These are phyloP conservation scores for Leptopilina clavipes DNA, from an alignment of 1,140 invertebrate genomes.

Conservation along the genomic window DNA sequence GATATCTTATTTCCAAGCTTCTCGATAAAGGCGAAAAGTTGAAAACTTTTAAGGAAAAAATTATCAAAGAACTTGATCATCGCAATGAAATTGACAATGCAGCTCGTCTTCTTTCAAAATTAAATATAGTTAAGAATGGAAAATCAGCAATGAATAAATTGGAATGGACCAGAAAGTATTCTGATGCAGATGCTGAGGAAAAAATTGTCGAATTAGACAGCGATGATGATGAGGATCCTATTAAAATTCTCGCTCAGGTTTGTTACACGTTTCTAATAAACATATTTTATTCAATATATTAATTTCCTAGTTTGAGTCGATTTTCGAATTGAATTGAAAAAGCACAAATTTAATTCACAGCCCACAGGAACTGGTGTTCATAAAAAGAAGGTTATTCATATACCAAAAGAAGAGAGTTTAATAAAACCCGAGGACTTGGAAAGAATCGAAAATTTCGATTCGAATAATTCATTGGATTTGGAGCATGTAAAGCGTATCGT, in stretches of 20 bases:
- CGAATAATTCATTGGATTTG: slow-evolving; percentile 47
- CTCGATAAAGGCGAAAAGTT: slow-evolving; percentile 83
- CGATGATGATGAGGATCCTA: slow-evolving; percentile 80
- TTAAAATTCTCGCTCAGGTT: slow-evolving; percentile 80
- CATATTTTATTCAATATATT: slow-evolving; percentile 33
- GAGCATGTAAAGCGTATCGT: slow-evolving; percentile 78
- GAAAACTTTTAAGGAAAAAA: slow-evolving; percentile 74
- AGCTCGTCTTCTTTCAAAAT: slow-evolving; percentile 76
- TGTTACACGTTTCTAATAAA: slow-evolving; percentile 33
- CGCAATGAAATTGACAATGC: slow-evolving; percentile 78
- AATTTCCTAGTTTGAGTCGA: too few species aligned
- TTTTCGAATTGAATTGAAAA: too few species aligned
- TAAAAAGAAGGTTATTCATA: slow-evolving; percentile 77
- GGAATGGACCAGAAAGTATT: slow-evolving; percentile 80
- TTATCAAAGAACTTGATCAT: slow-evolving; percentile 76
- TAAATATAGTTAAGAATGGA: slow-evolving; percentile 77
- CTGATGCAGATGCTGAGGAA: slow-evolving; percentile 52
- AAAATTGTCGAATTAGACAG: slow-evolving; percentile 76
- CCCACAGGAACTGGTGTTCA: slow-evolving; percentile 74
- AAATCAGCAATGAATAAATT: slow-evolving; percentile 77
- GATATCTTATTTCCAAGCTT: slow-evolving; percentile 74
- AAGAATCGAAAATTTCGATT: slow-evolving; percentile 74
- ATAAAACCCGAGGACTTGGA: slow-evolving; percentile 79
- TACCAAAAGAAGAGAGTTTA: slow-evolving; percentile 75
- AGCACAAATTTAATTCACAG: slow-evolving; percentile 52